A percentile compares a stretch with the other conserved stretches of the same genome.
Evolutionary conservation across 2,797 vertebrate species (phyloP).

Genomic region (Alfaro cultratus): DNA sequence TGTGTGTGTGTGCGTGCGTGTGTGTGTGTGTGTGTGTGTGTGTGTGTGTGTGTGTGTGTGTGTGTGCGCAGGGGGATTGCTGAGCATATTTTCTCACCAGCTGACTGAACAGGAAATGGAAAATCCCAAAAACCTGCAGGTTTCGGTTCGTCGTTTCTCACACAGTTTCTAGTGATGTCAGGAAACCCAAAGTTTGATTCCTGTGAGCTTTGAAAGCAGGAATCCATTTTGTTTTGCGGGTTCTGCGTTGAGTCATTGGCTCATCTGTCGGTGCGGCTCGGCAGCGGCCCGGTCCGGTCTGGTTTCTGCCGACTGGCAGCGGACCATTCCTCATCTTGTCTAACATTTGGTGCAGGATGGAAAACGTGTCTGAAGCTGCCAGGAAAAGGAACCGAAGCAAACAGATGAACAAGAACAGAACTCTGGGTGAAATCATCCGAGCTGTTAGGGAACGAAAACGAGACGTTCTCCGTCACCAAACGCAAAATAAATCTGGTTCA

Average conservation of each 20-base stretch:
- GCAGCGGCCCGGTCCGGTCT: neutral
- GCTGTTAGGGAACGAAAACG: neutral
- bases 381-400: neutral
- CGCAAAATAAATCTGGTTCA: neutral
- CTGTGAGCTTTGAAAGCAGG: neutral
- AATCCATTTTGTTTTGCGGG: neutral
- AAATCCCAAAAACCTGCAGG: neutral
- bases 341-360: constrained; percentile 1
- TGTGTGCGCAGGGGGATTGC: no score
- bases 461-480: neutral
- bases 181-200: neutral
- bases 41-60: no score
- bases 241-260: neutral
- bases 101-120: neutral
- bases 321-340: neutral
- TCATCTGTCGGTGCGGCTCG: neutral
- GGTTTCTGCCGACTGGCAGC: neutral
- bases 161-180: neutral
- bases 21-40: neutral
- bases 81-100: neutral
- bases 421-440: neutral
- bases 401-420: neutral
- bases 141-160: neutral
- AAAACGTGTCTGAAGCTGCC: neutral
- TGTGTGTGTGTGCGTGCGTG: neutral